Percentiles rank a stretch among this genome's conserved stretches.
Conservation (phyloP, 2,888 invertebrate genomes). For the Phyllotreta striolata region DNA sequence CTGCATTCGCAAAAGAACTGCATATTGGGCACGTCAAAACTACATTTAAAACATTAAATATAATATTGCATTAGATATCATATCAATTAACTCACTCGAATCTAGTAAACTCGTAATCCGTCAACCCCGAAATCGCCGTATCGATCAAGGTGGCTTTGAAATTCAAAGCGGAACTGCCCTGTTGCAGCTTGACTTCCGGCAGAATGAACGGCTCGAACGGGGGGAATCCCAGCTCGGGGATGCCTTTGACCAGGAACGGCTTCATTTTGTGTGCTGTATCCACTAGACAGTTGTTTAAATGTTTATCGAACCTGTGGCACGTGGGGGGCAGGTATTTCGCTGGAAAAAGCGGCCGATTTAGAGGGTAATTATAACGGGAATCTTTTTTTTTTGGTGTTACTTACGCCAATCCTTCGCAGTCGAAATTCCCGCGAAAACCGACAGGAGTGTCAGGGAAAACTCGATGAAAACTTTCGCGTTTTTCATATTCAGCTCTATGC, state of each 20-base stretch:
- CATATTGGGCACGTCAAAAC: slow-evolving; percentile 50
- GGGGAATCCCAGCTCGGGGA: slow-evolving; percentile 54
- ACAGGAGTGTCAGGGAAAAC: too few relatives aligned
- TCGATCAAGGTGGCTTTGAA: slow-evolving; percentile 48
- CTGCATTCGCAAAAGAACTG: slow-evolving; percentile 46
- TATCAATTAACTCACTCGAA: slow-evolving; percentile 45
- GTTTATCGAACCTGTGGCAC: slow-evolving; percentile 50
- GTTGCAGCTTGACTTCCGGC: slow-evolving; percentile 48
- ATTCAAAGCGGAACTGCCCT: slow-evolving; percentile 47
- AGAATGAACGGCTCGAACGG: slow-evolving; percentile 52
- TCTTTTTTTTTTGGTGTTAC: too few relatives aligned
- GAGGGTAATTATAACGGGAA: too few relatives aligned
- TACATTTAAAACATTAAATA: slow-evolving; percentile 31
- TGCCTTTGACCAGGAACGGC: slow-evolving; percentile 51
- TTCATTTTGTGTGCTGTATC: slow-evolving; percentile 48
- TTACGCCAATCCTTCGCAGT: too few relatives aligned
- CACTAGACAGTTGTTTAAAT: slow-evolving; percentile 51
- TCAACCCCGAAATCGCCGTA: slow-evolving; percentile 43
- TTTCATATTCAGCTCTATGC: too few relatives aligned
- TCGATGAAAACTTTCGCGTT: too few relatives aligned
- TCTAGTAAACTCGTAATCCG: slow-evolving; percentile 44
- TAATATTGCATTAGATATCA: slow-evolving; percentile 7
- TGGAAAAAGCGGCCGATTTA: slow-evolving; percentile 13
- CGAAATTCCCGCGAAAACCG: too few relatives aligned
- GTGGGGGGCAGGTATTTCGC: slow-evolving; percentile 32